Conservation (phyloP, 1,140 invertebrate species). For the Temnothorax curvispinosus region DNA sequence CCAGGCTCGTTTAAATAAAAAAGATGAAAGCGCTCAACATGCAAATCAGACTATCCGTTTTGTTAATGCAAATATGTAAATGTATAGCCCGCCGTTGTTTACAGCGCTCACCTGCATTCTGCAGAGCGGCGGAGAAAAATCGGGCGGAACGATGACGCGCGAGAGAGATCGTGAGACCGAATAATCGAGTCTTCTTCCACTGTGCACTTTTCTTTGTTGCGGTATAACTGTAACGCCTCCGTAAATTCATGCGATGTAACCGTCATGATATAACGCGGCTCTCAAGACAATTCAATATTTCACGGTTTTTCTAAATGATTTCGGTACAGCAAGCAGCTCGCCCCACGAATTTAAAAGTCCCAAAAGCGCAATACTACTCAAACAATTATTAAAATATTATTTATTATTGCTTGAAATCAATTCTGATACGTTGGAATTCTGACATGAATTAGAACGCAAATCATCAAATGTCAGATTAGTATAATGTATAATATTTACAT, state of each 20-base stretch:
- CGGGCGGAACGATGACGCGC: slow-evolving; percentile 62
- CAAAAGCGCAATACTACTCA: slow-evolving; percentile 26
- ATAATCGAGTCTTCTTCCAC: slow-evolving; percentile 71
- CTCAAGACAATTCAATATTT: slow-evolving; percentile 57
- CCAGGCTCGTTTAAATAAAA: slow-evolving; percentile 70
- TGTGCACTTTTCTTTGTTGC: slow-evolving; percentile 36
- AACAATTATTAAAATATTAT: not conserved
- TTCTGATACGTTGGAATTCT: not conserved
- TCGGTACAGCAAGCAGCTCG: not conserved
- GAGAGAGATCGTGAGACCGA: slow-evolving; percentile 67
- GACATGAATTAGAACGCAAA: not conserved
- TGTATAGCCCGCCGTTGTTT: slow-evolving; percentile 66
- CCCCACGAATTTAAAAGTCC: slow-evolving; percentile 13
- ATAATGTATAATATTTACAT: not conserved
- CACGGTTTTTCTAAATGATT: slow-evolving; percentile 42
- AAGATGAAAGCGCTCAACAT: slow-evolving; percentile 74
- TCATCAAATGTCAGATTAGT: not conserved
- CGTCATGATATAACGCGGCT: slow-evolving; percentile 2
- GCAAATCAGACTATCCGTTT: slow-evolving; percentile 74
- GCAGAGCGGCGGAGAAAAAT: slow-evolving; percentile 63
- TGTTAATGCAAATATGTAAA: slow-evolving; percentile 75
- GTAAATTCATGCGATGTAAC: slow-evolving; percentile 54
- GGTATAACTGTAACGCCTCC: slow-evolving; percentile 63
- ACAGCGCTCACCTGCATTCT: slow-evolving; percentile 61
- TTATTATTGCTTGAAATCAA: not conserved